phyloP scores from a whole-genome alignment of 2,888 invertebrate species.

The Drosophila buzzatii region DNA sequence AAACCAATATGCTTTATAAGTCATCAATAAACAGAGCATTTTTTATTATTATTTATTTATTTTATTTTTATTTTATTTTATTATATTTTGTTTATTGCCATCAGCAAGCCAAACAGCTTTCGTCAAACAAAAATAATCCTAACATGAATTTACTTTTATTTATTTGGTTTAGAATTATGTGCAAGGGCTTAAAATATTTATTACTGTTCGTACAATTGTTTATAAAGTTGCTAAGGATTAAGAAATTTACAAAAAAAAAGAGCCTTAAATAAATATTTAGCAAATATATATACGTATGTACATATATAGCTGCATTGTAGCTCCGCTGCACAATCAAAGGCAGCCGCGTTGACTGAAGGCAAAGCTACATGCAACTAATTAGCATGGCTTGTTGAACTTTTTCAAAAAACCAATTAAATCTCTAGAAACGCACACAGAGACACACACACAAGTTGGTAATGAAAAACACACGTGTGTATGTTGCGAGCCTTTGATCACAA shows the following conservation, averaged over 20 bases:
- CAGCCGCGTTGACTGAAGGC: slow-evolving; percentile 16
- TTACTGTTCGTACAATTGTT: slow-evolving; percentile 2
- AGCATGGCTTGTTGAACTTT: slow-evolving; percentile 80
- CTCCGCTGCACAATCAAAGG: slow-evolving; percentile 64
- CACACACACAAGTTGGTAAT: slow-evolving; percentile 55
- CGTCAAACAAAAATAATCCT: not conserved
- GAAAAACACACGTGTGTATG: slow-evolving; percentile 35
- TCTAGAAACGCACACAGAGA: slow-evolving; percentile 37
- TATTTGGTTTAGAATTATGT: slow-evolving; percentile 2
- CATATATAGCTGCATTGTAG: slow-evolving; percentile 14
- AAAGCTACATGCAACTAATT: slow-evolving; percentile 60
- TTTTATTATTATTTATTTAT: too few species aligned
- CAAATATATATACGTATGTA: not conserved
- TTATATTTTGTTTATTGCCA: not conserved
- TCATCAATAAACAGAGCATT: too few species aligned
- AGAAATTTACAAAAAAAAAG: slow-evolving; percentile 20
- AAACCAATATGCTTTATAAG: not conserved
- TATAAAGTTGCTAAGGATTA: slow-evolving; percentile 41
- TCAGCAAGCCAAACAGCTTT: not conserved
- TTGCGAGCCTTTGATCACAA: slow-evolving; percentile 68
- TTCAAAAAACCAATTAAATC: slow-evolving; percentile 80
- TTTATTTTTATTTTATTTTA: too few species aligned
- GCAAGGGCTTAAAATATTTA: slow-evolving; percentile 17
- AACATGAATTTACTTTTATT: not conserved
- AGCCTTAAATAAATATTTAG: not conserved